A percentile compares a stretch with the other conserved stretches of the same genome.
phyloP scores from a whole-genome alignment of 2,888 invertebrate species.

The Microctonus aethiopoides region DNA sequence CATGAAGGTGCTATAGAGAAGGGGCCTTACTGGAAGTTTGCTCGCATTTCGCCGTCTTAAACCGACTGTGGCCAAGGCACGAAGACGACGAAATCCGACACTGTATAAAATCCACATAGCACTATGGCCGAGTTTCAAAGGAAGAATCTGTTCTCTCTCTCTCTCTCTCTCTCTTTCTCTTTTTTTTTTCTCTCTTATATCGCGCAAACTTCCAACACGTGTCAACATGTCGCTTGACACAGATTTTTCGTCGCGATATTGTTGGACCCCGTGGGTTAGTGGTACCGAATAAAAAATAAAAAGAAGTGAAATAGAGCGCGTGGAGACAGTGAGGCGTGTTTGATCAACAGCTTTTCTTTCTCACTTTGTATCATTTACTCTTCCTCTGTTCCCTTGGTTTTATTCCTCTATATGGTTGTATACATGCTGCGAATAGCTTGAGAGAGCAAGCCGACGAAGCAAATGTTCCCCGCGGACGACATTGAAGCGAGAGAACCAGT shows the following conservation, averaged over 20 bases:
- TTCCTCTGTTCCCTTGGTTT: background rate
- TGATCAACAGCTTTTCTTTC: constrained; percentile 50
- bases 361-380: background rate
- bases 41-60: constrained; percentile 39
- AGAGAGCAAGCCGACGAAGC: constrained; percentile 11
- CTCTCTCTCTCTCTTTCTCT: constrained; percentile 46
- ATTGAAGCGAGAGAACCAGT: constrained; percentile 33
- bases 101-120: constrained; percentile 50
- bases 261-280: constrained; percentile 34
- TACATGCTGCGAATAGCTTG: constrained; percentile 16
- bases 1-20: constrained; percentile 20
- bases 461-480: constrained; percentile 10
- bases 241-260: constrained; percentile 61
- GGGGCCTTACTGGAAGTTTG: constrained; percentile 6
- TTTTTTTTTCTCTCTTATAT: constrained; percentile 47
- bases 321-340: constrained; percentile 36
- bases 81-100: constrained; percentile 58
- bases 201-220: constrained; percentile 55
- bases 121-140: constrained; percentile 36
- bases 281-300: constrained; percentile 9
- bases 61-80: constrained; percentile 28
- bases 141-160: constrained; percentile 10
- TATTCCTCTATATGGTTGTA: background rate
- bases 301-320: constrained; percentile 32
- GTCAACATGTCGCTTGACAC: constrained; percentile 64